Evolutionary conservation across 2,888 invertebrate species (phyloP).

Genomic region (Trichacis sp.): DNA sequence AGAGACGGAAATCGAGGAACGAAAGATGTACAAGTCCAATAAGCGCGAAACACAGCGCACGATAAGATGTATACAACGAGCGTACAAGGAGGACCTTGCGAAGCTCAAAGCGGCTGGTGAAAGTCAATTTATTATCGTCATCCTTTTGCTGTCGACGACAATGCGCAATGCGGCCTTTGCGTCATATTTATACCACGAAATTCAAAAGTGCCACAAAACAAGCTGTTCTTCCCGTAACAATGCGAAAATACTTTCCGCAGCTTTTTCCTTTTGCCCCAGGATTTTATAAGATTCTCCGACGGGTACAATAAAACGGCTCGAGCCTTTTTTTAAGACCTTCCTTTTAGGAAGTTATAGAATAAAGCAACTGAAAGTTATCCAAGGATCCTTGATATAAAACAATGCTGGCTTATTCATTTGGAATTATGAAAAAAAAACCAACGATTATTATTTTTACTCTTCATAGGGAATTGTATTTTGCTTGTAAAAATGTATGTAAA

Average conservation of each 20-base stretch:
- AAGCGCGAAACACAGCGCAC: background rate
- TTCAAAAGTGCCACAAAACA: slow-evolving; percentile 2
- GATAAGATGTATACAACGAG: background rate
- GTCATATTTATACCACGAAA: background rate
- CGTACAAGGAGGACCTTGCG: slow-evolving; percentile 3
- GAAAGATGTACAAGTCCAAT: background rate
- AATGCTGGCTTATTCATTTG: background rate
- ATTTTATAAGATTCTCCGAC: background rate
- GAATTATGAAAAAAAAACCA: too few relatives aligned
- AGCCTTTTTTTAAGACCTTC: too few relatives aligned
- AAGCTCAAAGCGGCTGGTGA: slow-evolving; percentile 5
- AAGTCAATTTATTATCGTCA: slow-evolving; percentile 9
- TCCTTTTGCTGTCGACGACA: slow-evolving; percentile 1
- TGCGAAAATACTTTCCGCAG: background rate
- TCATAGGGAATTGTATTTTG: too few relatives aligned
- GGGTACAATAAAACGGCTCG: background rate
- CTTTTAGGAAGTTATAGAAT: background rate
- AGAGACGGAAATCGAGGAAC: background rate
- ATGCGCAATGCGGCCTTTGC: slow-evolving; percentile 1
- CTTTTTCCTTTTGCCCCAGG: background rate
- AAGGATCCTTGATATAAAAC: background rate
- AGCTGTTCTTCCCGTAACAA: background rate
- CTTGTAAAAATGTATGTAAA: too few relatives aligned
- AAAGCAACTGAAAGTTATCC: background rate
- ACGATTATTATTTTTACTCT: too few relatives aligned